phyloP scores from a whole-genome alignment of 2,888 invertebrate genomes.

The Lasioglossum morio region DNA sequence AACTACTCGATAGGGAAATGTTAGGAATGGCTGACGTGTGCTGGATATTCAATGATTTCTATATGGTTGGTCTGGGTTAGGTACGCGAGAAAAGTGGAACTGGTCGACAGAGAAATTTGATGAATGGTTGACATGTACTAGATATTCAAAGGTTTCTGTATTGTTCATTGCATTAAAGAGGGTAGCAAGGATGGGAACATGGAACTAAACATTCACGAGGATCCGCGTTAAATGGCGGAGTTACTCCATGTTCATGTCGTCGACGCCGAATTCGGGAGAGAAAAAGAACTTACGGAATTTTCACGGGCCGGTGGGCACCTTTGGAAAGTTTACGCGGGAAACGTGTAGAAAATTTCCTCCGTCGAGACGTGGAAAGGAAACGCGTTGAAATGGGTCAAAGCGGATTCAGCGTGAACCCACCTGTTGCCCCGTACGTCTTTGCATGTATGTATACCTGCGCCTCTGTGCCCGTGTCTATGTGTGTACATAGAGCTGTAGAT shows the following conservation, averaged over 20 bases:
- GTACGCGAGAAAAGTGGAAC: background rate
- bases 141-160: background rate
- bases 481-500: conserved; percentile 32
- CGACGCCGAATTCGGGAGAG: background rate
- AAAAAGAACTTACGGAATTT: conserved; percentile 18
- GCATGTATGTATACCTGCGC: conserved; percentile 14
- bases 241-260: background rate
- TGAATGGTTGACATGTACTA: background rate
- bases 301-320: background rate
- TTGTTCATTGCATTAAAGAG: background rate
- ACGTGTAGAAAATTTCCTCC: conserved; percentile 69
- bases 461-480: background rate
- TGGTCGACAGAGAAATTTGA: background rate
- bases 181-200: background rate
- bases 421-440: conserved; percentile 75
- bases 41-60: background rate
- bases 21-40: background rate
- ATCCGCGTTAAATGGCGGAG: background rate
- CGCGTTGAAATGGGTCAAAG: conserved; percentile 74
- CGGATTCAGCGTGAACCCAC: conserved; percentile 77
- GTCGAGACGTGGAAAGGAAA: conserved; percentile 65
- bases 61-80: too few species aligned
- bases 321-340: conserved; percentile 62
- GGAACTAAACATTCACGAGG: too few species aligned
- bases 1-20: background rate